phyloP scores from a whole-genome alignment of 2,888 invertebrate genomes.

The Microctonus brassicae region DNA sequence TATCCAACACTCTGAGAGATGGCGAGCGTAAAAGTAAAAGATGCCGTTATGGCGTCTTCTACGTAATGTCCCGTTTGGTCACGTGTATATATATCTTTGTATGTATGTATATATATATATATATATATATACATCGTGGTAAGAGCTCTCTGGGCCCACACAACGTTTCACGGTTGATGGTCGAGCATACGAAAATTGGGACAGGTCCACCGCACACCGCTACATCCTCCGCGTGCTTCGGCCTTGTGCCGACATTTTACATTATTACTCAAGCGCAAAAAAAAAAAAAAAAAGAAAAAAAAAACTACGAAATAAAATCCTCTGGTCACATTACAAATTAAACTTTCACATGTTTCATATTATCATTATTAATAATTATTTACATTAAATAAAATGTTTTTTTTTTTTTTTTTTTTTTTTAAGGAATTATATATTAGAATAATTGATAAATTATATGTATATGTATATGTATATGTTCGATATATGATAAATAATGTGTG shows the following conservation, averaged over 20 bases:
- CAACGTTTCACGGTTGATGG: conserved; percentile 10
- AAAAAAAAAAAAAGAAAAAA: not conserved
- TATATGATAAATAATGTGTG: not conserved
- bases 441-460: not conserved
- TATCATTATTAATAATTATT: not conserved
- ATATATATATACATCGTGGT: no score
- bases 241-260: conserved; percentile 36
- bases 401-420: not conserved
- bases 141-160: conserved; percentile 10
- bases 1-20: conserved; percentile 26
- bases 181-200: conserved; percentile 36
- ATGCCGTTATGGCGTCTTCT: conserved; percentile 46
- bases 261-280: conserved; percentile 11
- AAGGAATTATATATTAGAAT: not conserved
- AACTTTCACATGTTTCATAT: conserved; percentile 16
- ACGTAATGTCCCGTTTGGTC: conserved; percentile 47
- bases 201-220: conserved; percentile 29
- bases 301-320: not conserved
- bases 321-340: not conserved
- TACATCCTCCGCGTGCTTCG: conserved; percentile 30
- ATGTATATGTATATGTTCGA: not conserved
- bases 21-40: conserved; percentile 41
- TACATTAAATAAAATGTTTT: conserved; percentile 24
- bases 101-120: conserved; percentile 2
- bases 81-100: conserved; percentile 24